Evolutionary conservation across 1,140 invertebrate species (phyloP).

Genomic region (Drosophila asahinai): DNA sequence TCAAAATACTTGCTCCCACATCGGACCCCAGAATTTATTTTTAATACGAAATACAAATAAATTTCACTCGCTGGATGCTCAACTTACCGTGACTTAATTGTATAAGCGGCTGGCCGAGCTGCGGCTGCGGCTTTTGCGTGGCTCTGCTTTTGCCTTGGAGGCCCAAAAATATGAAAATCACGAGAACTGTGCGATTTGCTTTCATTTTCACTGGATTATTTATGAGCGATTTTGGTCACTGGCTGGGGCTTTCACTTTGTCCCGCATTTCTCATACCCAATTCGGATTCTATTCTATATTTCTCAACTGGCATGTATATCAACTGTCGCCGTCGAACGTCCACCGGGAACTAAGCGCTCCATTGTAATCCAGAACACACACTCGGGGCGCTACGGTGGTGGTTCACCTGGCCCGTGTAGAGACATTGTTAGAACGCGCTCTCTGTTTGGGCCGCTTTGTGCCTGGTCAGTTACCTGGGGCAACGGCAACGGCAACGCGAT

Average conservation of each 20-base stretch:
- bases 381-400: slow-evolving; percentile 41
- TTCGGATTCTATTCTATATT: not conserved
- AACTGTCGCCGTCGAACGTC: slow-evolving; percentile 64
- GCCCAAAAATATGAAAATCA: slow-evolving; percentile 51
- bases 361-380: slow-evolving; percentile 64
- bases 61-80: slow-evolving; percentile 72
- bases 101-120: slow-evolving; percentile 75
- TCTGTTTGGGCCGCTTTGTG: slow-evolving; percentile 81
- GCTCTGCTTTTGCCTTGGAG: slow-evolving; percentile 24
- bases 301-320: not conserved
- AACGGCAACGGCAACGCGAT: slow-evolving; percentile 25
- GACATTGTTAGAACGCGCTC: slow-evolving; percentile 61
- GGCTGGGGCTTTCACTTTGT: slow-evolving; percentile 16
- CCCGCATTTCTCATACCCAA: slow-evolving; percentile 33
- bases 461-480: slow-evolving; percentile 84
- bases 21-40: slow-evolving; percentile 23
- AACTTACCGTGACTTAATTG: slow-evolving; percentile 85
- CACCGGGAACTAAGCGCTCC: slow-evolving; percentile 70
- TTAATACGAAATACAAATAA: slow-evolving; percentile 20
- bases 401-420: slow-evolving; percentile 12
- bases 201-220: slow-evolving; percentile 62
- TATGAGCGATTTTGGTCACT: slow-evolving; percentile 35
- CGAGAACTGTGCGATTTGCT: slow-evolving; percentile 36
- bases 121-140: slow-evolving; percentile 41
- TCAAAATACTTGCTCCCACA: slow-evolving; percentile 50